Conservation (phyloP, 2,888 invertebrate species). For the Agriopis aurantiaria region DNA sequence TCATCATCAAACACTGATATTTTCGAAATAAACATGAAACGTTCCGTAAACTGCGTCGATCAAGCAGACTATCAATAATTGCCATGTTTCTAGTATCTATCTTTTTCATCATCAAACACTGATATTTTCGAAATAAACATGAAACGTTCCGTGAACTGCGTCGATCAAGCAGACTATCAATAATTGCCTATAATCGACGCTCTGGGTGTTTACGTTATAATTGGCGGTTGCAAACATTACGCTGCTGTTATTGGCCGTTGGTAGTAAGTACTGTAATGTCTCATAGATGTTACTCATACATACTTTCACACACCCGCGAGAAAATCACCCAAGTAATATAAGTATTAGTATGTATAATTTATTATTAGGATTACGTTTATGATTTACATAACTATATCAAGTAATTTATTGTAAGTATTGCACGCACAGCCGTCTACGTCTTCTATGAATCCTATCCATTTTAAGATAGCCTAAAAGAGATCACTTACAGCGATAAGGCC, state of each 20-base stretch:
- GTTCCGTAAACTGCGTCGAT: slow-evolving; percentile 4
- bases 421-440: no score
- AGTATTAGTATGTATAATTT: no score
- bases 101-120: not conserved
- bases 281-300: no score
- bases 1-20: not conserved
- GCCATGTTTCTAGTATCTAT: no score
- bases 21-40: not conserved
- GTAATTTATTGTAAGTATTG: no score
- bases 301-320: no score
- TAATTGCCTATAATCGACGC: slow-evolving; percentile 6
- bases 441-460: no score
- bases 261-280: not conserved
- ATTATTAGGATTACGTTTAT: no score
- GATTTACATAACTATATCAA: no score
- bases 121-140: not conserved
- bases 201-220: not conserved
- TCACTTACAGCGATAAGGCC: no score
- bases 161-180: slow-evolving; percentile 12
- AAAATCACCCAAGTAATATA: no score
- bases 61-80: slow-evolving; percentile 12
- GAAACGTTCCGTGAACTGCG: not conserved
- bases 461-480: no score
- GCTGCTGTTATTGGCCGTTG: not conserved
- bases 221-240: slow-evolving; percentile 3